Percentiles rank a stretch among this genome's conserved stretches.
Conservation (phyloP, 2,797 vertebrate genomes). For the Cyclura pinguis region DNA sequence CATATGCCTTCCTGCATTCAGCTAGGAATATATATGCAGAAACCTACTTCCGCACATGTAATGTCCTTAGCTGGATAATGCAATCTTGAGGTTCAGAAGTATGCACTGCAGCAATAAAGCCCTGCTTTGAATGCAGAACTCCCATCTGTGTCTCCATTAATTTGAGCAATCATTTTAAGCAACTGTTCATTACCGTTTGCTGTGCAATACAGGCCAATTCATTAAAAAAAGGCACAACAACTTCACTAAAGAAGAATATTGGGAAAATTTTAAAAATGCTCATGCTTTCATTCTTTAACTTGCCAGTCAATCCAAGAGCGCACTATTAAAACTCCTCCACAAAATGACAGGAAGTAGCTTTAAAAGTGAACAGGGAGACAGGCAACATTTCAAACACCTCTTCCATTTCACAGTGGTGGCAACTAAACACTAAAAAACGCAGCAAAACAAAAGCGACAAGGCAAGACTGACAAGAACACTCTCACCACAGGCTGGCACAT, state of each 20-base stretch:
- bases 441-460: slow-evolving; percentile 38
- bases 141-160: not conserved
- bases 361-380: not conserved
- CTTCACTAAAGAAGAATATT: not conserved
- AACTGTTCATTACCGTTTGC: not conserved
- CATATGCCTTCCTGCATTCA: not conserved
- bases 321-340: not conserved
- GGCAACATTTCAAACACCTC: not conserved
- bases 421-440: slow-evolving; percentile 49
- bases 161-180: slow-evolving; percentile 2
- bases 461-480: not conserved
- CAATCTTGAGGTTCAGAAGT: not conserved
- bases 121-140: not conserved
- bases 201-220: not conserved
- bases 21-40: not conserved
- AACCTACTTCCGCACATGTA: not conserved
- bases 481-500: not conserved
- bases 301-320: not conserved
- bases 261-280: not conserved
- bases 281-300: not conserved
- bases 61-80: not conserved
- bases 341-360: not conserved
- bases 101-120: not conserved
- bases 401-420: slow-evolving; percentile 45
- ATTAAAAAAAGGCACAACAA: not conserved